Evolutionary conservation across 92 coral and sea anemone species (phyloP).

Genomic region (Zoanthus sociatus): DNA sequence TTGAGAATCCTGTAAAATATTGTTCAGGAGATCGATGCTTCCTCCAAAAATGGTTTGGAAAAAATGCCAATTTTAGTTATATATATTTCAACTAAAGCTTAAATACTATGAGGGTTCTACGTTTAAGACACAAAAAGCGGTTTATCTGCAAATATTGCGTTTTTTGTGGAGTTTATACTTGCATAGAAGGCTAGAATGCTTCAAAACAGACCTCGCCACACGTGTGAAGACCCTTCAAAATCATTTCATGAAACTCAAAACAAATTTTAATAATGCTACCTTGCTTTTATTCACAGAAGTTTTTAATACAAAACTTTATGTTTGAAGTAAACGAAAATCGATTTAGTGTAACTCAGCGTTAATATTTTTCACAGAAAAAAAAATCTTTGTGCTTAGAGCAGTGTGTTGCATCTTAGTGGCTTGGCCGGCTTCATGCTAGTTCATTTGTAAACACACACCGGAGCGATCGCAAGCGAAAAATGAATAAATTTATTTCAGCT

Average conservation of each 20-base stretch:
- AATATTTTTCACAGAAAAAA: not conserved
- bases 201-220: slow-evolving; percentile 6
- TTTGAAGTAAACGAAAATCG: slow-evolving; percentile 15
- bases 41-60: not conserved
- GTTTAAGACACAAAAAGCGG: not conserved
- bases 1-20: slow-evolving; percentile 21
- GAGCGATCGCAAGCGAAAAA: slow-evolving; percentile 6
- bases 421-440: slow-evolving; percentile 49
- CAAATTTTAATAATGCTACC: not conserved
- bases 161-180: not conserved
- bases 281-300: slow-evolving; percentile 2
- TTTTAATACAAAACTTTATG: slow-evolving; percentile 1
- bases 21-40: not conserved
- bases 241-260: slow-evolving; percentile 24
- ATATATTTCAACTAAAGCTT: not conserved
- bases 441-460: slow-evolving; percentile 62
- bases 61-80: not conserved
- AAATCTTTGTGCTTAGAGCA: not conserved
- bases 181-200: not conserved
- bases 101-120: not conserved
- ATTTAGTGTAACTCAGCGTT: slow-evolving; percentile 3
- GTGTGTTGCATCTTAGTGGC: slow-evolving; percentile 8
- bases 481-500: slow-evolving; percentile 62
- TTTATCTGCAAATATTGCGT: not conserved
- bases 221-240: not conserved